phyloP scores from a whole-genome alignment of 64 coral and sea anemone genomes.

The Orbicella faveolata region DNA sequence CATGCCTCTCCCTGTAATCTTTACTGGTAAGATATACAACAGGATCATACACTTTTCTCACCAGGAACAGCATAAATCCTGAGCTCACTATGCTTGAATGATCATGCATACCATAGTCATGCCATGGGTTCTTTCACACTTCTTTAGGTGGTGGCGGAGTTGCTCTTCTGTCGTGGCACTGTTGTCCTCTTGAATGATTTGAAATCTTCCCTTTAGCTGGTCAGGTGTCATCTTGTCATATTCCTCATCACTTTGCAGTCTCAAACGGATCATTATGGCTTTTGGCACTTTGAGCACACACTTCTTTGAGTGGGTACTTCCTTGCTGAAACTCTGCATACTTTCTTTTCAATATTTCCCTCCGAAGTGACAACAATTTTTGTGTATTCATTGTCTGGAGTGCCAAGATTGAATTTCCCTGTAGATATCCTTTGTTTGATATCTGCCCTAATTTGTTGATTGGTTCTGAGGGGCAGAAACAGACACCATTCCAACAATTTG shows the following conservation, averaged over 20 bases:
- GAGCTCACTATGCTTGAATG: slow-evolving; percentile 15
- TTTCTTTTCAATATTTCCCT: slow-evolving; percentile 37
- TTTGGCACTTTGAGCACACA: neutral
- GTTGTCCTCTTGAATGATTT: neutral
- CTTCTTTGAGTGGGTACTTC: slow-evolving; percentile 18
- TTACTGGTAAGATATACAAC: neutral
- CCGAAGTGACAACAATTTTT: neutral
- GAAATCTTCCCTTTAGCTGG: neutral
- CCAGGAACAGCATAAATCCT: slow-evolving; percentile 24
- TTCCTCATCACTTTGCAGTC: neutral
- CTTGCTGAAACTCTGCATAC: neutral
- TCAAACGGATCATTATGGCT: neutral
- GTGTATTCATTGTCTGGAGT: slow-evolving; percentile 7
- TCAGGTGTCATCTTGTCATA: neutral
- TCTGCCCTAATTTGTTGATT: neutral
- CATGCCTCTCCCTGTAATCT: slow-evolving; percentile 3
- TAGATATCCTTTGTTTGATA: neutral
- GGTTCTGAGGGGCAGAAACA: neutral
- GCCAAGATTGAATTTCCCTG: slow-evolving; percentile 14
- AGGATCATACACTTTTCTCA: slow-evolving; percentile 23
- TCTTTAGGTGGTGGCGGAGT: neutral
- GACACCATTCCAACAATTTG: neutral
- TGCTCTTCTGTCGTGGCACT: neutral
- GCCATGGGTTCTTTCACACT: slow-evolving; percentile 3
- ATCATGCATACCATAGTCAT: slow-evolving; percentile 25